Conservation (phyloP, 2,113 vertebrate species). For the Cnemophilus loriae region DNA sequence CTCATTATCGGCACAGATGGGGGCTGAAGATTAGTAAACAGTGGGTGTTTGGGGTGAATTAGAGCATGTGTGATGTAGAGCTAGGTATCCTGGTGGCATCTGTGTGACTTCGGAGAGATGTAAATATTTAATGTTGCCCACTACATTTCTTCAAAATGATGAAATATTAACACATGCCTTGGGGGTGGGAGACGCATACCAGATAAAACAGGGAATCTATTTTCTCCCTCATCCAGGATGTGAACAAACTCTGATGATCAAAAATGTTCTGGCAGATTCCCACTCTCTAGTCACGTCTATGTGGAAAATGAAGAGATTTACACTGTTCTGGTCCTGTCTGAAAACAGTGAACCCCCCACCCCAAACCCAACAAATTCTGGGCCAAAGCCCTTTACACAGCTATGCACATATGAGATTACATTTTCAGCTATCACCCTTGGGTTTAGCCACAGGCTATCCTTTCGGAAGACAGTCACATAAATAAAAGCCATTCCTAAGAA, state of each 20-base stretch:
- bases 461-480: not conserved
- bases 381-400: not conserved
- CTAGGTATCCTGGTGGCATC: slow-evolving; percentile 30
- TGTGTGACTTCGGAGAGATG: not conserved
- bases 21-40: slow-evolving; percentile 50
- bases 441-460: not conserved
- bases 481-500: not conserved
- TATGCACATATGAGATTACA: not conserved
- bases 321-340: not conserved
- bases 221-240: not conserved
- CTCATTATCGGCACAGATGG: slow-evolving; percentile 41
- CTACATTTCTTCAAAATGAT: not conserved
- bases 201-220: not conserved
- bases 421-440: not conserved
- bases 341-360: not conserved
- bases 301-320: not conserved
- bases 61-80: slow-evolving; percentile 45
- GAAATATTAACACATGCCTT: not conserved
- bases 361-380: not conserved
- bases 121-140: slow-evolving; percentile 55
- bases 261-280: not conserved
- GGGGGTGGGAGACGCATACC: not conserved
- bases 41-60: slow-evolving; percentile 42
- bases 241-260: not conserved
- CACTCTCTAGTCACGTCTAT: not conserved